Base-by-base conservation (phyloP, 2,797 vertebrate species). In the Coregonus ussuriensis region DNA sequence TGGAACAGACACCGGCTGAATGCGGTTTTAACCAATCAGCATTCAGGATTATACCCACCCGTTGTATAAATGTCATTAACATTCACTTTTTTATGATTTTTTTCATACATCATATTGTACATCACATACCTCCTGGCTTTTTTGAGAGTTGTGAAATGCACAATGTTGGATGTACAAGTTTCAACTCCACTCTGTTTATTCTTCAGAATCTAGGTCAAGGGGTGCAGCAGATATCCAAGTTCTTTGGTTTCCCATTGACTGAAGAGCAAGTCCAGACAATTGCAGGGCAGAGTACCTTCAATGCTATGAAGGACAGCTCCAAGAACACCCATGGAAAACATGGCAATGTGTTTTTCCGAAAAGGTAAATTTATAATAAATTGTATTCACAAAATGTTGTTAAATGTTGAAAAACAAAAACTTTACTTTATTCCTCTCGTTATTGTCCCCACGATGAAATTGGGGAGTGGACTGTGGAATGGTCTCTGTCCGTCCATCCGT, bases 281-380 rank as follows among this genome's bases (percentile, higher is more conserved):
- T 80, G 83, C 88, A 0, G 77, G 80, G 3, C 84, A 77, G n/a
- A 83, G 85, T n/a, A 84, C 67, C 0, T 92, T 94, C 65, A 84
- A 52, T 4, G 81, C 84, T 1, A 92, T 91, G 92, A 72, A 25
- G 35, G 75, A 76, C 0, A 88, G 76, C 53, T 86, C 85, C 29
- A 76, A 71, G 79, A 80, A 91, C 35, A 90, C 88, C 0, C 79
- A 90, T 0, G 91, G 88, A 16, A 53, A 77, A 0, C 35, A 92
- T 18, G 88, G 86, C 35, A 77, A 69, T 0, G 6, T 91, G 29
- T 62, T 89, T 77, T 94, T 92, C 77, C 75, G 87, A 62, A 95
- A 94, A 91, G 91, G 86, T 87, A 29, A 6, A 18, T 37, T 41
- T 47, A 11, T 14, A 4, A 18, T 37, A 37, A 25, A 25, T 25